Conservation (phyloP, 23 tunicate species). For the Styela clava region DNA sequence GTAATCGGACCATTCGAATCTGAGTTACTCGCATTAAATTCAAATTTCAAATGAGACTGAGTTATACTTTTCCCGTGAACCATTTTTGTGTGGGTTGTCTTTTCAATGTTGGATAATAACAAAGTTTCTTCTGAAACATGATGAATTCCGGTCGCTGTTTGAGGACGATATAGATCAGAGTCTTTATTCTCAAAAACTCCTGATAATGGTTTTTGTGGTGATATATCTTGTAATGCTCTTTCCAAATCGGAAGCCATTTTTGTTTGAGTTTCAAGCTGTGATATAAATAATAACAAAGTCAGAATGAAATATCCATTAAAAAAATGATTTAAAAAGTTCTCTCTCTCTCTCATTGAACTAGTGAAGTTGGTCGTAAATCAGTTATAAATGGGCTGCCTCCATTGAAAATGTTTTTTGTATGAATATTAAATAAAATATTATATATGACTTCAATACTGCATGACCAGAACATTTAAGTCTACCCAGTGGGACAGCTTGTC, state of each 20-base stretch:
- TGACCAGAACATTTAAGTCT: no score
- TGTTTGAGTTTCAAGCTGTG: background rate
- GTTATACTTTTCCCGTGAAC: background rate
- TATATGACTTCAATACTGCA: no score
- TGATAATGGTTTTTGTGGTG: background rate
- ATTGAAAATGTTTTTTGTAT: no score
- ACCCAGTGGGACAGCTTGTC: no score
- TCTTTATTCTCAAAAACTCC: background rate
- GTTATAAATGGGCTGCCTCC: no score
- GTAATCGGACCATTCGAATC: background rate
- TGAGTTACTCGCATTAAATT: background rate
- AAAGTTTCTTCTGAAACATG: background rate
- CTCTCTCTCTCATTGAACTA: no score
- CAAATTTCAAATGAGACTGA: background rate
- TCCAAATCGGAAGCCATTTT: background rate
- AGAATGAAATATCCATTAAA: no score
- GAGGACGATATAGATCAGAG: background rate
- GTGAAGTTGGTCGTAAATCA: no score
- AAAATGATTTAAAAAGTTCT: no score
- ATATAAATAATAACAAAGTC: no score
- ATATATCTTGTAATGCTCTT: background rate
- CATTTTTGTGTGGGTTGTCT: background rate
- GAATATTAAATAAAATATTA: no score
- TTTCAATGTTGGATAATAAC: background rate
- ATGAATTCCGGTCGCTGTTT: background rate